Evolutionary conservation across 2,888 invertebrate genomes (phyloP).

Genomic region (Drosophila paranaensis): DNA sequence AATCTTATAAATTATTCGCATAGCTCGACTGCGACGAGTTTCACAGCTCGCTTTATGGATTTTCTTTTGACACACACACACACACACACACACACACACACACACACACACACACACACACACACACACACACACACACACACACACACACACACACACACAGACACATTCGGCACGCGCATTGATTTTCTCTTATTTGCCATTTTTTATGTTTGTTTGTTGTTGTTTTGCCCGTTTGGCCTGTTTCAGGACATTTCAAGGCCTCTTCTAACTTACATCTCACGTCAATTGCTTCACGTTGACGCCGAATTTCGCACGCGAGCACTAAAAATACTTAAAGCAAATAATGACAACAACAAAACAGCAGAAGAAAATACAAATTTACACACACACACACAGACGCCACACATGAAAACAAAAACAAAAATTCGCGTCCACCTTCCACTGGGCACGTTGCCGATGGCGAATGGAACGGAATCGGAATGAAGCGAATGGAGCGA

Average conservation of each 20-base stretch:
- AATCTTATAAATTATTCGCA: slow-evolving; percentile 66
- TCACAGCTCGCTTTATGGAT: slow-evolving; percentile 65
- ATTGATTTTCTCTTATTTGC: slow-evolving; percentile 70
- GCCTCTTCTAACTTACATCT: slow-evolving; percentile 56
- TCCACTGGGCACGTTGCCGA: slow-evolving; percentile 57
- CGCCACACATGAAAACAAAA: slow-evolving; percentile 33
- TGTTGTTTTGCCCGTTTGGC: slow-evolving; percentile 28
- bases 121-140: slow-evolving; percentile 19
- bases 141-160: slow-evolving; percentile 11
- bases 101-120: slow-evolving; percentile 18
- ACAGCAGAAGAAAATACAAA: background rate
- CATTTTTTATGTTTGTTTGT: slow-evolving; percentile 22
- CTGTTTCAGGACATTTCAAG: slow-evolving; percentile 66
- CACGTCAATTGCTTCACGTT: slow-evolving; percentile 59
- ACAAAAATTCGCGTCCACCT: slow-evolving; percentile 36
- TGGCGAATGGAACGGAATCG: slow-evolving; percentile 34
- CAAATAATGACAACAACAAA: slow-evolving; percentile 34
- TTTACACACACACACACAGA: slow-evolving; percentile 2
- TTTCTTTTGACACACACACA: slow-evolving; percentile 51
- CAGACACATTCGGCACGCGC: slow-evolving; percentile 47
- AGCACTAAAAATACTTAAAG: slow-evolving; percentile 63
- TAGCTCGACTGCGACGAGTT: slow-evolving; percentile 61
- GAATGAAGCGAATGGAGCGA: slow-evolving; percentile 32
- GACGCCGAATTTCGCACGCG: slow-evolving; percentile 67
- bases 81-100: slow-evolving; percentile 8